phyloP scores from a whole-genome alignment of 2,888 invertebrate genomes.

The Druceiella hillmani region DNA sequence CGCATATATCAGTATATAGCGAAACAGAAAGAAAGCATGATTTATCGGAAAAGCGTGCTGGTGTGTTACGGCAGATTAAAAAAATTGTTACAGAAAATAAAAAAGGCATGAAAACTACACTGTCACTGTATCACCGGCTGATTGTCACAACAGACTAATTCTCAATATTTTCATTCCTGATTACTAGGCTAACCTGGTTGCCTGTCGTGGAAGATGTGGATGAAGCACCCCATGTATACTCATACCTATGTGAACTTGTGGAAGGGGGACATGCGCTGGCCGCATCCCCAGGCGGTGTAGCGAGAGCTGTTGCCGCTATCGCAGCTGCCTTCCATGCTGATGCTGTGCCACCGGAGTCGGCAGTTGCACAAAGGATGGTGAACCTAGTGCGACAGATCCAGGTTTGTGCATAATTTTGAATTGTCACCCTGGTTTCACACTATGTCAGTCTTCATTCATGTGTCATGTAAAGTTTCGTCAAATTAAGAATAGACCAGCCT shows the following conservation, averaged over 20 bases:
- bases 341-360: constrained; percentile 69
- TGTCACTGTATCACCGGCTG: too few species aligned
- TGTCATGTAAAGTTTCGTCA: too few species aligned
- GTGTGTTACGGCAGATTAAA: too few species aligned
- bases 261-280: constrained; percentile 85
- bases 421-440: constrained; percentile 28
- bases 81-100: too few species aligned
- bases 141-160: too few species aligned
- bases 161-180: neutral
- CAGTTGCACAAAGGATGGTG: constrained; percentile 73
- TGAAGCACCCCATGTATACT: constrained; percentile 94
- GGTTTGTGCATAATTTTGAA: constrained; percentile 49
- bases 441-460: constrained; percentile 1
- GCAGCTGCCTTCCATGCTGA: constrained; percentile 85
- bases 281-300: constrained; percentile 82
- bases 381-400: constrained; percentile 84
- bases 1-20: too few species aligned
- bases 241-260: constrained; percentile 91
- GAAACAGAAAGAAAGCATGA: too few species aligned
- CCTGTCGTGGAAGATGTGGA: constrained; percentile 95
- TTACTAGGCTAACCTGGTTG: constrained; percentile 77
- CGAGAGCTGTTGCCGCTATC: constrained; percentile 79
- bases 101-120: too few species aligned
- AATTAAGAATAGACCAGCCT: too few species aligned
- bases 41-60: too few species aligned